Evolutionary conservation across 2,888 invertebrate genomes (phyloP), one percentile per base, ranked within the genome.

Genomic region (Odontocolon sp.): DNA sequence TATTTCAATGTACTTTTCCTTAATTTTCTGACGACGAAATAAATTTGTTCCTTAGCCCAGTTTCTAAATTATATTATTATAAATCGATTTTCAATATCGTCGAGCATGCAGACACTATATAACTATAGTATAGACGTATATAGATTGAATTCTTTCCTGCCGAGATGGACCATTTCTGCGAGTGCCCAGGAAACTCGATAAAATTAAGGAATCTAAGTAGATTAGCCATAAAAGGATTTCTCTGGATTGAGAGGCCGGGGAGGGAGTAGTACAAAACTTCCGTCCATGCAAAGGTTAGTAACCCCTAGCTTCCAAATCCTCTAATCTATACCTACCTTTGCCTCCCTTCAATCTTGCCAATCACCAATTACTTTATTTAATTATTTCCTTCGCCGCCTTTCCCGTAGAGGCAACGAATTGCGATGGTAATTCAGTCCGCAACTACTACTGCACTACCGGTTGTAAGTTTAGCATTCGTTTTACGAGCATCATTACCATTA

Each of bases 191-290:
- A 63, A 50, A 50, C 50, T 50, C 68, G 52, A 63, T 71, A 63
- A 72, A 63, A 77, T 77, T 68, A 77, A 69, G 68, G 50, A 57
- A 57, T 74, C 63, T 47, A 40, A 57, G 33, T 36, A 45, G 68
- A 68, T 77, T 64, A 77, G 50, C 64, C 50, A 52, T 68, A 77
- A 77, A 68, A 68, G 63, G 68, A 77, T 68, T 77, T 28, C n/a
- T n/a, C n/a, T n/a, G n/a, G 11, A 8, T 40, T 56, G 64, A 42
- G 16, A n/a, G 23, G 36, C 26, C 56, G n/a, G 56, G 31, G 23
- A 33, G 50, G 23, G 16, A 33, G 21, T 14, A 16, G 42, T 33
- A 42, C n/a, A 66, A 28, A 23, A 36, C 66, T 54, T 66, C 28
- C 14, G 23, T 18, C 31, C 8, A 21, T 45, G 0, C 50, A 45